Percentiles rank a stretch among this genome's conserved stretches.
Evolutionary conservation across 2,888 invertebrate species (phyloP).

Genomic region (Panorpa germanica): DNA sequence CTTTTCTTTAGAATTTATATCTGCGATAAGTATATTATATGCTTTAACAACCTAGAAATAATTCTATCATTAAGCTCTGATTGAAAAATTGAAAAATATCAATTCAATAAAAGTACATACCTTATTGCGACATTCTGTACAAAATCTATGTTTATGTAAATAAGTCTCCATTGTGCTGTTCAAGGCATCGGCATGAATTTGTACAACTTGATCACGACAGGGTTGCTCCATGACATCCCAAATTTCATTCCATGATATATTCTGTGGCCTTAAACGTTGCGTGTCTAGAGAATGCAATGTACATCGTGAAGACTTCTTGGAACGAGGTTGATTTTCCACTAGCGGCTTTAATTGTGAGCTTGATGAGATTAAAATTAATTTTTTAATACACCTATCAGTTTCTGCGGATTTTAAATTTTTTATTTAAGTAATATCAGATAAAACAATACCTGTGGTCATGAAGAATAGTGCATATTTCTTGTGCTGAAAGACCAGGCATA

Average conservation of each 20-base stretch:
- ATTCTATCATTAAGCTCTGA: constrained; percentile 5
- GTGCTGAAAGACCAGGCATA: constrained; percentile 69
- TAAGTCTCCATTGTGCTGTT: constrained; percentile 78
- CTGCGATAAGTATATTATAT: constrained; percentile 71
- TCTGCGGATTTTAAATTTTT: neutral
- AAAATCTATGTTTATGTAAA: constrained; percentile 83
- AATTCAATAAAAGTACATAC: constrained; percentile 26
- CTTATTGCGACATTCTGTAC: constrained; percentile 84
- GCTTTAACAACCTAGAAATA: constrained; percentile 43
- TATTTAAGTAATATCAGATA: constrained; percentile 3
- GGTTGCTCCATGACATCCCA: constrained; percentile 71
- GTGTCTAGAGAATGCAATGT: constrained; percentile 79
- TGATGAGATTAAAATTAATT: constrained; percentile 15
- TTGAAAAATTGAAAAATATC: constrained; percentile 3
- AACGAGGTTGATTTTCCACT: constrained; percentile 61
- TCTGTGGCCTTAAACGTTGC: constrained; percentile 52
- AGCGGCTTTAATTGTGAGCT: constrained; percentile 58
- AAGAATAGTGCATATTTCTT: constrained; percentile 64
- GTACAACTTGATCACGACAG: constrained; percentile 67
- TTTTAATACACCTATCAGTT: neutral
- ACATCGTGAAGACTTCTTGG: constrained; percentile 79
- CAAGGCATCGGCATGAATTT: constrained; percentile 69
- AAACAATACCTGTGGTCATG: constrained; percentile 64
- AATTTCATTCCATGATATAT: constrained; percentile 61
- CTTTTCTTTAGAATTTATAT: constrained; percentile 72